Evolutionary conservation across 1,140 invertebrate genomes (phyloP), one percentile per base, ranked within the genome.

Genomic region (Calosoma granatense): DNA sequence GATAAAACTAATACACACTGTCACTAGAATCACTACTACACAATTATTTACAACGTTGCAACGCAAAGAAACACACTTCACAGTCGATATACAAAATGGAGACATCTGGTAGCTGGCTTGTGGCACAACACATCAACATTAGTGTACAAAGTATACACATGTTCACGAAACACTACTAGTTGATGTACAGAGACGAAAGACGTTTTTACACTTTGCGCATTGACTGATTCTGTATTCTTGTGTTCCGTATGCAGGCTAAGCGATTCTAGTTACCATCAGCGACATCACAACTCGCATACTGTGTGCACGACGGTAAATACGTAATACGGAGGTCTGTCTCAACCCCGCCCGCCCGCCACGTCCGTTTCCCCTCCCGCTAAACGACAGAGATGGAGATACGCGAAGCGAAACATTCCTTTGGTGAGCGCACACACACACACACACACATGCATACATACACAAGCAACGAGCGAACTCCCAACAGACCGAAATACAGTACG

Each of bases 341-440:
- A 30, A 6, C 26, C 14, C 4, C 14, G 41, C 17, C 41, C 15
- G 9, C 3, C 41, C 17, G 41, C 17, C 26, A 12, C 41, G 17
- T 11, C 41, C 41, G 41, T 11, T 36, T 11, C 41, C 17, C 9
- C 9, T 17, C 41, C 41, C 41, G 6, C 41, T 17, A 11, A 17
- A 47, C 41, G 41, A 47, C 41, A 47, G 17, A 47, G 41, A 47
- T 17, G 17, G 41, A 47, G 41, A 47, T 47, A 47, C 41, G 26
- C n/a, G 26, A n/a, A n/a, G 26, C 26, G 26, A 30, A 14, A 47
- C 41, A 47, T 47, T 47, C 41, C 41, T 47, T 47, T 47, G 17
- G 41, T 36, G 26, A 9, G 26, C n/a, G 26, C n/a, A 4, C 9
- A 11, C 41, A 47, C 17, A 17, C 17, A 47, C 41, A 47, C 17